These are phyloP conservation scores for Chrysomela aeneicollis DNA, from an alignment of 2,888 invertebrate species.

Conservation along the genomic window DNA sequence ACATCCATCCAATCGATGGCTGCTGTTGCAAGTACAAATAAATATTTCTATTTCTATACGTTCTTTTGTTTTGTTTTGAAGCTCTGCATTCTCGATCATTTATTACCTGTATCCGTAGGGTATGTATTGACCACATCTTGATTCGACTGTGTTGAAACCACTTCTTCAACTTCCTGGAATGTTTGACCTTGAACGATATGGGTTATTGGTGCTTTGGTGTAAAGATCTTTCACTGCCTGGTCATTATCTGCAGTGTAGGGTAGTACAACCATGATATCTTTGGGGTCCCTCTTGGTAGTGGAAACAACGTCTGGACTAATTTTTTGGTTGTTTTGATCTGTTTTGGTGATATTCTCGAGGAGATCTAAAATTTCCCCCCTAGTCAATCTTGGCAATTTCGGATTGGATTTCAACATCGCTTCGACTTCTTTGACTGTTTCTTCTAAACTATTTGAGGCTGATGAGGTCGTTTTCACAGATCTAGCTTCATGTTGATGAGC, in stretches of 20 bases:
- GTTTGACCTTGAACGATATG: conserved; percentile 63
- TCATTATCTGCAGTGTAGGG: conserved; percentile 69
- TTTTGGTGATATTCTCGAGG: conserved; percentile 70
- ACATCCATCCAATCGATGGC: too few relatives aligned
- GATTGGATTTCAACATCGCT: conserved; percentile 67
- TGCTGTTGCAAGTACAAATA: too few relatives aligned
- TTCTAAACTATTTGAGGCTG: conserved; percentile 60
- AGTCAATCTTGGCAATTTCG: conserved; percentile 70
- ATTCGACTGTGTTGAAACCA: background rate
- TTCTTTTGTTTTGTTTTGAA: too few relatives aligned
- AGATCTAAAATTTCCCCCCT: conserved; percentile 73
- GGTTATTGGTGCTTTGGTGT: conserved; percentile 71
- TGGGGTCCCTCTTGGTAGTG: conserved; percentile 54
- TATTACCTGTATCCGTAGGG: conserved; percentile 1
- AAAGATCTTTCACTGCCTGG: conserved; percentile 67
- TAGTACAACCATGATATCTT: conserved; percentile 72
- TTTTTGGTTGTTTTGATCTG: conserved; percentile 54
- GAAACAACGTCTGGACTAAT: background rate
- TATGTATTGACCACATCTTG: background rate
- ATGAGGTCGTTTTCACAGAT: background rate
- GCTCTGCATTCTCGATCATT: background rate
- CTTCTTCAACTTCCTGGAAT: conserved; percentile 11
- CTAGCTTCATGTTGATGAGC: conserved; percentile 11
- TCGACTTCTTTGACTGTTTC: conserved; percentile 75
- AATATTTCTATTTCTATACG: too few relatives aligned